Conservation (phyloP, 2,113 vertebrate genomes). For the Marmota flaviventris region DNA sequence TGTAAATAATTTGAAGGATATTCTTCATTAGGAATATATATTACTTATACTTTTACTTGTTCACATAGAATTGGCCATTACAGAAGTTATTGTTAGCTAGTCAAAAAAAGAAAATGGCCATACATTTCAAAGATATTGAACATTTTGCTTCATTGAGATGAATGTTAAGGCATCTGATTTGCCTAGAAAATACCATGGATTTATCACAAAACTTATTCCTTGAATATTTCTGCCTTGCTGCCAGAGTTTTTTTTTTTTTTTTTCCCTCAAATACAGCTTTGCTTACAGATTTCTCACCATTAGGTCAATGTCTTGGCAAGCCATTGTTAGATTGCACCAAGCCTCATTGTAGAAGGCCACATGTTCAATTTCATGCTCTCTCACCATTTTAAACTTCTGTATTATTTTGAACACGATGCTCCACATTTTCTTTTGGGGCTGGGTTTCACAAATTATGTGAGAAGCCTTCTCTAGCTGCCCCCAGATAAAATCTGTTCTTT, state of each 20-base stretch:
- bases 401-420: not conserved
- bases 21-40: not conserved
- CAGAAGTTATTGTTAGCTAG: not conserved
- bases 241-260: not conserved
- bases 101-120: not conserved
- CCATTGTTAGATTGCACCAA: too few species aligned
- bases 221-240: not conserved
- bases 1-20: conserved; percentile 43
- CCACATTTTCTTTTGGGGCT: not conserved
- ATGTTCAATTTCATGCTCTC: not conserved
- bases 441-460: not conserved
- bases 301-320: not conserved
- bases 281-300: not conserved
- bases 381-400: not conserved
- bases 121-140: conserved; percentile 32
- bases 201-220: not conserved
- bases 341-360: not conserved
- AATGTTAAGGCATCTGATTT: not conserved
- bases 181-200: not conserved
- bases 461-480: not conserved
- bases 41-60: conserved; percentile 15
- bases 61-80: not conserved
- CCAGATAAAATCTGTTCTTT: not conserved
- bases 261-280: not conserved
- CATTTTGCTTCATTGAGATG: not conserved